A percentile compares a stretch with the other conserved stretches of the same genome.
phyloP scores from a whole-genome alignment of 2,888 invertebrate genomes.

The Ametastegia equiseti region DNA sequence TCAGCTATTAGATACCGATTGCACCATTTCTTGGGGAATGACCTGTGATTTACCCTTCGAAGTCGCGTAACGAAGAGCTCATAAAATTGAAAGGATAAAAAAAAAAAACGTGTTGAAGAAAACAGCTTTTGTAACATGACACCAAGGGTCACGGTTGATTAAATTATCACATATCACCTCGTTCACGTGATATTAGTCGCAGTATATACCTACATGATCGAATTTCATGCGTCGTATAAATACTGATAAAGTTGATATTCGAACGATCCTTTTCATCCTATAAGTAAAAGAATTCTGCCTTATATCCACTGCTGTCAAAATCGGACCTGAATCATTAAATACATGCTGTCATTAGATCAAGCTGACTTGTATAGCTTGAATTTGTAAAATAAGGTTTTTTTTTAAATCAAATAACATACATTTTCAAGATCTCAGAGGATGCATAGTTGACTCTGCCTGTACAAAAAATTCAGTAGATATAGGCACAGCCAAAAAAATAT shows the following conservation, averaged over 20 bases:
- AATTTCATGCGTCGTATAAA: background rate
- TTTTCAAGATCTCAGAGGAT: too few relatives aligned
- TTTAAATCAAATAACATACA: too few relatives aligned
- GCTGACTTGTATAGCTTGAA: too few relatives aligned
- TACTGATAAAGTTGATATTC: background rate
- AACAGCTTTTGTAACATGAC: background rate
- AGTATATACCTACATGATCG: background rate
- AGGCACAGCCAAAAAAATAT: too few relatives aligned
- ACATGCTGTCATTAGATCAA: too few relatives aligned
- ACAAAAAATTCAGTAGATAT: too few relatives aligned
- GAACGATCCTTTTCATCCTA: too few relatives aligned
- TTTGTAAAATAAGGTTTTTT: too few relatives aligned
- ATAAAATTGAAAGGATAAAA: background rate
- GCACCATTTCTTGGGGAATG: constrained; percentile 17
- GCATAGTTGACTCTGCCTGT: too few relatives aligned
- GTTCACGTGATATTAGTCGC: background rate
- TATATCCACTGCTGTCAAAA: too few relatives aligned
- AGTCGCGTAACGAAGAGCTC: constrained; percentile 4
- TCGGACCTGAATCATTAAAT: too few relatives aligned
- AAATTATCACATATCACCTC: constrained; percentile 17
- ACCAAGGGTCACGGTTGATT: constrained; percentile 15
- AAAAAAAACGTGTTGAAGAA: background rate
- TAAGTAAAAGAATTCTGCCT: too few relatives aligned
- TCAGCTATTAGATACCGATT: constrained; percentile 24
- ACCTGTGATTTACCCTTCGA: constrained; percentile 26